Evolutionary conservation across 2,113 vertebrate genomes (phyloP).

Genomic region (Pelecanus crispus): DNA sequence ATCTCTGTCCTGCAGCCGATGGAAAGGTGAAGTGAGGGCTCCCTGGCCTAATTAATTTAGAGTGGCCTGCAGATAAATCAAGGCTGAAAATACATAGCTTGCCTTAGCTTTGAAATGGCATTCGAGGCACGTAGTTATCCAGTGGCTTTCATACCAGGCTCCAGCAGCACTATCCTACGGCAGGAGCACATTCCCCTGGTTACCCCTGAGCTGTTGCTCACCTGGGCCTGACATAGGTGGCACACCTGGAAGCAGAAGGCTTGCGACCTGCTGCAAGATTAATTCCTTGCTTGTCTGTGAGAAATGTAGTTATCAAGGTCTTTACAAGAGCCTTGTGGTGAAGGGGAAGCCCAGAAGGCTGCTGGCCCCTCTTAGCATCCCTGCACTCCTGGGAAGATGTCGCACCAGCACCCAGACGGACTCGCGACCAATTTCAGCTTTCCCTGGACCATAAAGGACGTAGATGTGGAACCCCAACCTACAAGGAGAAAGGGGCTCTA

Average conservation of each 20-base stretch:
- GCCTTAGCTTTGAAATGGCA: neutral
- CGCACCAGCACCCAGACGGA: neutral
- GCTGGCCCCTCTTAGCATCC: no score
- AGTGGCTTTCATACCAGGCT: rapidly evolving
- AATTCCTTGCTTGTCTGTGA: neutral
- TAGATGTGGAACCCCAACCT: rapidly evolving
- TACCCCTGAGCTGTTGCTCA: neutral
- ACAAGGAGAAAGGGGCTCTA: neutral
- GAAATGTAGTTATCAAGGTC: neutral
- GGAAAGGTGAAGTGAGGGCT: neutral
- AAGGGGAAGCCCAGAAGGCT: neutral
- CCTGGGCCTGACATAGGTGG: neutral
- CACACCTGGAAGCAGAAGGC: neutral
- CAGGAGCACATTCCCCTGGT: neutral
- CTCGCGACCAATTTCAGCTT: rapidly evolving
- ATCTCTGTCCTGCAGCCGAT: neutral
- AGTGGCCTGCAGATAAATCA: neutral
- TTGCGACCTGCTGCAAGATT: neutral
- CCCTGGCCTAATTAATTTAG: neutral
- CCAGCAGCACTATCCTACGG: rapidly evolving
- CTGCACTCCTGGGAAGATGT: neutral
- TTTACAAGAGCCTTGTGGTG: neutral
- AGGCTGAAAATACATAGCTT: neutral
- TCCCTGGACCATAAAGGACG: neutral
- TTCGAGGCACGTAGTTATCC: neutral